Percentiles rank a stretch among this genome's conserved stretches.
Conservation (phyloP, 2,888 invertebrate genomes). For the Ischnura elegans region DNA sequence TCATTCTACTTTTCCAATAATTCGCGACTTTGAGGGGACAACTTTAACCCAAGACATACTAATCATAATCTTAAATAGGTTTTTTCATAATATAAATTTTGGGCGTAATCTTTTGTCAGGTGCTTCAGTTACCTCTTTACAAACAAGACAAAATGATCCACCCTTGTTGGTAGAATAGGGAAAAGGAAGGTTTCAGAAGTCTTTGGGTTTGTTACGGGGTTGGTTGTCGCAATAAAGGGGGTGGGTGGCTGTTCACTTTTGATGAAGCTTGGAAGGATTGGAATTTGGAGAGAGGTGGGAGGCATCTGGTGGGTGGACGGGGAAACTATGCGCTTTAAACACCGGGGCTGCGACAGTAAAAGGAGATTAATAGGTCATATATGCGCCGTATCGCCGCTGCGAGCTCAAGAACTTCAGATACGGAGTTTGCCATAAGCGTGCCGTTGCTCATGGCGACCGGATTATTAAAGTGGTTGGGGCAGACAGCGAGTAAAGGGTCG, state of each 20-base stretch:
- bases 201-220: neutral
- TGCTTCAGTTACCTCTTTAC: too few species aligned
- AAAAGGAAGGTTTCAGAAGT: too few species aligned
- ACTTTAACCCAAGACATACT: too few species aligned
- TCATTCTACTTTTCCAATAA: too few species aligned
- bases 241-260: too few species aligned
- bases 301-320: neutral
- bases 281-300: neutral
- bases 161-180: too few species aligned
- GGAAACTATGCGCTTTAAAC: neutral
- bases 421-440: neutral
- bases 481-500: neutral
- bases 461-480: neutral
- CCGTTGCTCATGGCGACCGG: neutral
- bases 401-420: neutral
- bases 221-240: too few species aligned
- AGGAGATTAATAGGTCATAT: conserved; percentile 33
- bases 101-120: too few species aligned
- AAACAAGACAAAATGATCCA: too few species aligned
- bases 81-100: too few species aligned
- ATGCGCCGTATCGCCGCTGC: neutral
- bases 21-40: too few species aligned
- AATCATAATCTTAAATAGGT: too few species aligned
- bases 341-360: neutral
- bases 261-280: neutral